Evolutionary conservation across 1,140 invertebrate species (phyloP).

Genomic region (Drosophila tristis): DNA sequence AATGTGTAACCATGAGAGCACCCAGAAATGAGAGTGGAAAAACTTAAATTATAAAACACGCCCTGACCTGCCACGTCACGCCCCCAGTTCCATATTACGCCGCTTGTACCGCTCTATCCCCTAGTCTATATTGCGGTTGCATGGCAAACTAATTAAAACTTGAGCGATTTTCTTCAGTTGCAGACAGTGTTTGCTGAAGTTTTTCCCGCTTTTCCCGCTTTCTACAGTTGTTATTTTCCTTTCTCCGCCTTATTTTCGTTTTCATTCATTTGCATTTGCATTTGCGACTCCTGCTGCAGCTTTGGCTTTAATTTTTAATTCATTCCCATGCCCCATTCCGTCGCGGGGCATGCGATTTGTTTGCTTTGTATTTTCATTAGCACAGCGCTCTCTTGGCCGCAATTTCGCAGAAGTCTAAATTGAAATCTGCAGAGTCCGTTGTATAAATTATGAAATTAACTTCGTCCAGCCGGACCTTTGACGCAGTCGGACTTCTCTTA

Average conservation of each 20-base stretch:
- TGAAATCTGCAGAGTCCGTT: constrained; percentile 39
- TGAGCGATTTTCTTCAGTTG: constrained; percentile 66
- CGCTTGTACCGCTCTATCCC: background rate
- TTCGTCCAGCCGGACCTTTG: constrained; percentile 37
- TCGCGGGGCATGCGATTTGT: constrained; percentile 38
- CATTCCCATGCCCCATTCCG: constrained; percentile 27
- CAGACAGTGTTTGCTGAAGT: constrained; percentile 62
- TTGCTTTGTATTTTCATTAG: constrained; percentile 54
- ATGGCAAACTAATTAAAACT: constrained; percentile 78
- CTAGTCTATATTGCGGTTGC: constrained; percentile 39
- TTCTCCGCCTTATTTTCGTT: constrained; percentile 4
- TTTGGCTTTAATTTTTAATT: constrained; percentile 70
- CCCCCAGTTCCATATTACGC: background rate
- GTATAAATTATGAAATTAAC: constrained; percentile 60
- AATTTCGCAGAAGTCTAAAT: constrained; percentile 54
- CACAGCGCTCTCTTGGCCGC: constrained; percentile 36
- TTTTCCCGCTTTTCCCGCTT: constrained; percentile 27
- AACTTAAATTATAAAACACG: constrained; percentile 45
- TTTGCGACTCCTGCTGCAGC: constrained; percentile 47
- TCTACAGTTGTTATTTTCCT: constrained; percentile 1
- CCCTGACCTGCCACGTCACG: constrained; percentile 4
- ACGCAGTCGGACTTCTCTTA: constrained; percentile 35
- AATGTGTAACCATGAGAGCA: constrained; percentile 26
- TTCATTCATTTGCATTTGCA: constrained; percentile 64
- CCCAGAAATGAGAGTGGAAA: constrained; percentile 5